Conservation (phyloP, 2,797 vertebrate species). For the Acrossocheilus wenchowensis region DNA sequence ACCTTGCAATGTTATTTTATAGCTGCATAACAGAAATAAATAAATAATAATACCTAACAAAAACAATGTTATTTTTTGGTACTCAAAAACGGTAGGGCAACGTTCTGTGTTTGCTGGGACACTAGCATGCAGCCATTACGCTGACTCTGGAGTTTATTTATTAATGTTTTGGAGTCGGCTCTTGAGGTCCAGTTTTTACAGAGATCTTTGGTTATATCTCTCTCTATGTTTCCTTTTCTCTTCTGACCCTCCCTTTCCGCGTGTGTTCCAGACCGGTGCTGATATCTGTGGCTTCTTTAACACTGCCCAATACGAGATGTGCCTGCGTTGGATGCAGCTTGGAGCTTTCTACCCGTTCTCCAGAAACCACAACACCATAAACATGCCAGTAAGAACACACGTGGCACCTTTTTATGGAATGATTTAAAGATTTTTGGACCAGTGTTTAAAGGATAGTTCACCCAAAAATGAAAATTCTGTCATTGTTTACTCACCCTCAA, state of each 20-base stretch:
- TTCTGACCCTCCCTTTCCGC: not conserved
- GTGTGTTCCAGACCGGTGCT: constrained; percentile 85
- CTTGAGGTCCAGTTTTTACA: not conserved
- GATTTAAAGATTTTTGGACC: not conserved
- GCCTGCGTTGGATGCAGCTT: constrained; percentile 92
- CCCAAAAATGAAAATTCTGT: not conserved
- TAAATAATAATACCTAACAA: too few species aligned
- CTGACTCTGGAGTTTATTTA: constrained; percentile 6
- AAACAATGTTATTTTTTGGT: too few species aligned
- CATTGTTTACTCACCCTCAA: too few species aligned
- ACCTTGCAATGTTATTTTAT: too few species aligned
- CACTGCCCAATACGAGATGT: constrained; percentile 85
- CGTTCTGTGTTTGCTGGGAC: not conserved
- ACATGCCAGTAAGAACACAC: constrained; percentile 75
- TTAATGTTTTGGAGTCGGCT: constrained; percentile 1
- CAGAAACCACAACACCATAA: constrained; percentile 88
- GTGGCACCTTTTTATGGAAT: not conserved
- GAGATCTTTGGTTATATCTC: constrained; percentile 3
- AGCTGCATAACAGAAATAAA: too few species aligned
- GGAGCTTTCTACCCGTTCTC: constrained; percentile 94
- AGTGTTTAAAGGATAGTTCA: not conserved
- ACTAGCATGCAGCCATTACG: constrained; percentile 15
- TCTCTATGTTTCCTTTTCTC: not conserved
- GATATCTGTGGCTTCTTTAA: constrained; percentile 93
- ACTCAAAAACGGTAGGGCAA: too few species aligned